These are phyloP conservation scores for Notocelia uddmanniana DNA, from an alignment of 2,888 invertebrate species.

Conservation along the genomic window DNA sequence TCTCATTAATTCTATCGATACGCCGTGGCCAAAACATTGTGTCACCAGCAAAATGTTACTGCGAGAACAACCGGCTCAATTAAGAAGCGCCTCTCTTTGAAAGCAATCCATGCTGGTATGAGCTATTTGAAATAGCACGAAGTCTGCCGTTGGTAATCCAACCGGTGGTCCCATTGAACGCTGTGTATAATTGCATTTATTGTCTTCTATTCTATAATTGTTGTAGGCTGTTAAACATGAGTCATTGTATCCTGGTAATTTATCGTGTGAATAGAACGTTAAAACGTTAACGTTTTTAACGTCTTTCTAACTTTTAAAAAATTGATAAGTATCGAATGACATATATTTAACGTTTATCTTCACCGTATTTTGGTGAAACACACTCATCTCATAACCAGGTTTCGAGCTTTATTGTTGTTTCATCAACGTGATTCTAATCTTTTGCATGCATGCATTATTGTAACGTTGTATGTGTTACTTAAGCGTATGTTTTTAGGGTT, in stretches of 20 bases:
- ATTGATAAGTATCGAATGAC: too few species aligned
- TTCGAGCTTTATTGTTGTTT: too few species aligned
- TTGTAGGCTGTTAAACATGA: background rate
- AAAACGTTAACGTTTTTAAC: too few species aligned
- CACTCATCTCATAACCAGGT: too few species aligned
- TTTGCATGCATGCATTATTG: too few species aligned
- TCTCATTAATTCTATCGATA: slow-evolving; percentile 84
- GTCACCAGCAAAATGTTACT: slow-evolving; percentile 74
- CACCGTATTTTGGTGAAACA: background rate
- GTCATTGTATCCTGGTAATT: slow-evolving; percentile 8
- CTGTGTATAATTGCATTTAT: slow-evolving; percentile 40
- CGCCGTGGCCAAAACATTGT: slow-evolving; percentile 78
- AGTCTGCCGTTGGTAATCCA: slow-evolving; percentile 7
- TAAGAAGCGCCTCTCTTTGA: slow-evolving; percentile 57
- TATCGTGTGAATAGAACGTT: background rate
- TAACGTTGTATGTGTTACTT: too few species aligned
- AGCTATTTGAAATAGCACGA: slow-evolving; percentile 36
- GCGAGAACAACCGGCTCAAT: slow-evolving; percentile 63
- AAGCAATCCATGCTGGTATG: slow-evolving; percentile 51
- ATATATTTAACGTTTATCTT: too few species aligned
- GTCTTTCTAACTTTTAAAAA: background rate
- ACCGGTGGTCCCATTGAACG: slow-evolving; percentile 44
- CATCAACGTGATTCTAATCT: too few species aligned
- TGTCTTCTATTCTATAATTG: slow-evolving; percentile 33
- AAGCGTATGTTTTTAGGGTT: too few species aligned